Evolutionary conservation across 2,797 vertebrate genomes (phyloP).

Genomic region (Prionace glauca): DNA sequence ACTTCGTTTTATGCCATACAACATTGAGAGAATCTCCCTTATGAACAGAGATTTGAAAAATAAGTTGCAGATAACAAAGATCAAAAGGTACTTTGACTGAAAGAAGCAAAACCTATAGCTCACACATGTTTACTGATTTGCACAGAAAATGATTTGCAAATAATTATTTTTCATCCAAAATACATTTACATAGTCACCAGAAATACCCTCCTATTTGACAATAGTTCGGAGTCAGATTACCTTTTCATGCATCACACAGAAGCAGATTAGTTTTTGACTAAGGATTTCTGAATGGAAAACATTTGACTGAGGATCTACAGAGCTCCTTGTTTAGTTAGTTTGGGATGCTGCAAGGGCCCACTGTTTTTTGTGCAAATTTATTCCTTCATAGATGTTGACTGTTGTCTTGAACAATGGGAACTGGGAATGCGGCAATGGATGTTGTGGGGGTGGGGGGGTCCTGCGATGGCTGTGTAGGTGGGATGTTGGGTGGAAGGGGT

Average conservation of each 20-base stretch:
- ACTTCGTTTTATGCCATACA: background rate
- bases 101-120: background rate
- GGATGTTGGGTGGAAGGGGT: too few relatives aligned
- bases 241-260: background rate
- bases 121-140: background rate
- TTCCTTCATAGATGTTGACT: background rate
- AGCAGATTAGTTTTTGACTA: background rate
- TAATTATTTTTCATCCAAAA: background rate
- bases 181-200: background rate
- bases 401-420: background rate
- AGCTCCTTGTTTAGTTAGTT: background rate
- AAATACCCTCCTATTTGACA: background rate
- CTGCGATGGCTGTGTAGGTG: too few relatives aligned
- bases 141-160: background rate
- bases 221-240: background rate
- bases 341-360: background rate
- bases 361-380: background rate
- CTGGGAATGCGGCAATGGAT: too few relatives aligned
- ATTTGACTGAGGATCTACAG: background rate
- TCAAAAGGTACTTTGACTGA: background rate
- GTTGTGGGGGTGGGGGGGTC: too few relatives aligned
- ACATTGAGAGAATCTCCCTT: background rate
- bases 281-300: background rate
- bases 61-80: background rate
- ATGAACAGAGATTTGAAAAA: background rate